Conservation (phyloP, 2,797 vertebrate genomes). For the Paramormyrops hopkinsi region DNA sequence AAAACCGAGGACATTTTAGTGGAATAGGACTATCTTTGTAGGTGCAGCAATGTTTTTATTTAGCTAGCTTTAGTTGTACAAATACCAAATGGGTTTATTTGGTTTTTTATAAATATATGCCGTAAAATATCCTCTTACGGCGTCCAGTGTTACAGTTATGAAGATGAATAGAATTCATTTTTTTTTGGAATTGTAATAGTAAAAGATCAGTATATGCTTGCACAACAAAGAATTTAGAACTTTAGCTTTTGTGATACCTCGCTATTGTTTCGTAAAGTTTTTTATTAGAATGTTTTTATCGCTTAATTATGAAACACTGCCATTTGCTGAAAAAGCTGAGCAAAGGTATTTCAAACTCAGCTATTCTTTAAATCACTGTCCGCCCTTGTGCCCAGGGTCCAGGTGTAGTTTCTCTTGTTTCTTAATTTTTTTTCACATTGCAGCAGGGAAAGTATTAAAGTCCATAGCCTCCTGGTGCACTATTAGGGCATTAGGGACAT, state of each 20-base stretch:
- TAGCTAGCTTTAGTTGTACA: constrained; percentile 11
- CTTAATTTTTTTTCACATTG: not conserved
- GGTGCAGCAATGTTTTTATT: not conserved
- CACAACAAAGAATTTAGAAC: not conserved
- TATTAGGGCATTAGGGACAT: not conserved
- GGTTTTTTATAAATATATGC: not conserved
- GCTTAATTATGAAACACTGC: not conserved
- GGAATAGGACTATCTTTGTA: constrained; percentile 14
- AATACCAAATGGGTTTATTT: not conserved
- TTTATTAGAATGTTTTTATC: not conserved
- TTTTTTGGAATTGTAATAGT: not conserved
- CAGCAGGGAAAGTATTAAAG: not conserved
- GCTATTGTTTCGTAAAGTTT: not conserved
- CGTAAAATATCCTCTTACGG: not conserved
- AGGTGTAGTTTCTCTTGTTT: not conserved
- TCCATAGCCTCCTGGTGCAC: too few species aligned
- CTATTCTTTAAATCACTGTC: not conserved
- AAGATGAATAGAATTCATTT: not conserved
- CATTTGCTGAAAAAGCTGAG: not conserved
- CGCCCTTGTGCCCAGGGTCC: not conserved
- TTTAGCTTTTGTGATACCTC: not conserved
- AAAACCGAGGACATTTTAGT: constrained; percentile 63
- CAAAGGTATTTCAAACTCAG: not conserved
- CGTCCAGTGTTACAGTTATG: constrained; percentile 14
- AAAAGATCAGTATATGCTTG: constrained; percentile 14